phyloP scores from a whole-genome alignment of 2,113 vertebrate species.

The Serilophus lunatus region DNA sequence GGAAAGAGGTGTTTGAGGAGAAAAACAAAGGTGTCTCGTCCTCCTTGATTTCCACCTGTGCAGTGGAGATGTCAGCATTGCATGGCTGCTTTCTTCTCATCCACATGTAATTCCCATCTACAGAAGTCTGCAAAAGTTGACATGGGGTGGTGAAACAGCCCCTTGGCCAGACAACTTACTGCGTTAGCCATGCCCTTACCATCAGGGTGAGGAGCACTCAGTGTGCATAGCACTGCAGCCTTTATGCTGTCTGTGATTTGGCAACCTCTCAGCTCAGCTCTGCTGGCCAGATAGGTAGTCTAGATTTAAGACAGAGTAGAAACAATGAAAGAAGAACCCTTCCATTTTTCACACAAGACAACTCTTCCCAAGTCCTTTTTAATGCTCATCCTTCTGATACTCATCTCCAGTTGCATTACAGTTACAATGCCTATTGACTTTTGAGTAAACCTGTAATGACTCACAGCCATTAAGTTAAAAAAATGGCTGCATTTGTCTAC shows the following conservation, averaged over 20 bases:
- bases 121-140: not conserved
- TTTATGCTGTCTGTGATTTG: accelerated
- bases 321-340: not conserved
- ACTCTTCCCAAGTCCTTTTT: not conserved
- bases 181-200: accelerated
- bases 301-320: not conserved
- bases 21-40: not conserved
- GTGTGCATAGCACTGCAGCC: accelerated
- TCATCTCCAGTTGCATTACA: not conserved
- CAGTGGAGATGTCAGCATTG: not conserved
- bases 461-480: not conserved
- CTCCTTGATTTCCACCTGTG: not conserved
- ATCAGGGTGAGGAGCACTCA: accelerated
- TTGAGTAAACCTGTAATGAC: not conserved
- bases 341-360: not conserved
- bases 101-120: accelerated
- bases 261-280: not conserved
- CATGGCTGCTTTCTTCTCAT: not conserved
- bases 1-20: not conserved
- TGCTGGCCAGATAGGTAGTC: not conserved
- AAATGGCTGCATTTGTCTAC: not conserved
- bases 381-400: not conserved
- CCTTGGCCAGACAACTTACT: not conserved
- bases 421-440: not conserved
- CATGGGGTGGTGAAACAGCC: not conserved